Evolutionary conservation across 2,113 vertebrate genomes (phyloP), one percentile per base, ranked within the genome.

Genomic region (Manacus vitellinus): DNA sequence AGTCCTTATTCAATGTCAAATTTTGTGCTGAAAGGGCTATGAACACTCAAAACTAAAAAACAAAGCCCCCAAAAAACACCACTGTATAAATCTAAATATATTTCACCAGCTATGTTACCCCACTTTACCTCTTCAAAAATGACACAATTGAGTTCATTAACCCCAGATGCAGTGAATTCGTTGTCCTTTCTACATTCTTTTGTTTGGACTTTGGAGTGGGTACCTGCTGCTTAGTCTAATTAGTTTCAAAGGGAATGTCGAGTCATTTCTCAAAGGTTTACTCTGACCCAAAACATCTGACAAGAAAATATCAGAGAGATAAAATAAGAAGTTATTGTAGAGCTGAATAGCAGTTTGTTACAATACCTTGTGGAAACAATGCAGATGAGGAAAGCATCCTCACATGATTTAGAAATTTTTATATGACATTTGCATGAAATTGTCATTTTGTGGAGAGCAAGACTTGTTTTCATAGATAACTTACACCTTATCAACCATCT

Each of bases 231-330:
- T 98, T 98, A 98, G 89, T 85, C 96, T 98, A 98, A 98, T 98
- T 98, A 98, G 98, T 98, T 98, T 98, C 98, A 97, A 91, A 98
- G 98, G 98, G 98, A 98, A 97, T 96, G 96, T 97, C 51, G 75
- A 85, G 78, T 86, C 92, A 84, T 94, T 95, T 94, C 97, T 97
- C 93, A 44, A 47, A 97, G 97, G 97, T 97, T 97, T 94, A 77
- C 74, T 95, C 72, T 94, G 94, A 96, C 97, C 97, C 96, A 95
- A 86, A 96, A 96, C 46, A 85, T 91, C 59, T 97, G 91, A 63
- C 94, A 95, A 97, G 93, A 94, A 98, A 97, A 94, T 96, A 98
- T 91, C 97, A 96, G 87, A 74, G 90, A 97, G 94, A 97, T 83
- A 95, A 97, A 98, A 84, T 71, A 95, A 85, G 74, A 89, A 96